A percentile compares a stretch with the other conserved stretches of the same genome.
These are phyloP conservation scores for Conus betulinus DNA, from an alignment of 1,140 invertebrate species.

Conservation along the genomic window DNA sequence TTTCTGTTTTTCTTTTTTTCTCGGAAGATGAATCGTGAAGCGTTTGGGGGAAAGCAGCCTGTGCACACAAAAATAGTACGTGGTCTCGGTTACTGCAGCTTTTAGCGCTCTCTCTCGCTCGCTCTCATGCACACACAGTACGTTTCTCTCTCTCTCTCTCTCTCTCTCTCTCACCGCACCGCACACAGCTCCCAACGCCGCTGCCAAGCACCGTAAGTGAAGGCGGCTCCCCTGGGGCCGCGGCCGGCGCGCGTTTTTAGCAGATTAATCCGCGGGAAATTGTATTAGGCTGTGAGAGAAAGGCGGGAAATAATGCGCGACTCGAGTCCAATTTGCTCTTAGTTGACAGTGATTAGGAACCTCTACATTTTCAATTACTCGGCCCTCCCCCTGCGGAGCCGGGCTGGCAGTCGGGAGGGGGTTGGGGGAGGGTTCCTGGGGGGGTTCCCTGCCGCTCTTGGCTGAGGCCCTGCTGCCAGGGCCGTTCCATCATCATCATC, in stretches of 20 bases:
- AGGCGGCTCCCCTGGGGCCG: not conserved
- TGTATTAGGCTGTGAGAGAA: constrained; percentile 8
- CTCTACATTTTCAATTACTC: constrained; percentile 29
- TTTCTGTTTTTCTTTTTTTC: too few species aligned
- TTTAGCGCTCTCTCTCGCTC: too few species aligned
- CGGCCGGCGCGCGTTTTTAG: constrained; percentile 11
- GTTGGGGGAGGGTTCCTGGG: not conserved
- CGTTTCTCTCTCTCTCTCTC: too few species aligned
- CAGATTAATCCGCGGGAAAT: constrained; percentile 25
- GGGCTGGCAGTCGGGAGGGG: not conserved
- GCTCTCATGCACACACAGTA: too few species aligned
- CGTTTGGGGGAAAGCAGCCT: too few species aligned
- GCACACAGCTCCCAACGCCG: not conserved
- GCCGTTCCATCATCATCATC: not conserved
- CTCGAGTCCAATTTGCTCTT: constrained; percentile 25
- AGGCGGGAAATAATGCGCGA: constrained; percentile 20
- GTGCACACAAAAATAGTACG: too few species aligned
- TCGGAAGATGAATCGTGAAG: too few species aligned
- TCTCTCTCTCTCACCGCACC: too few species aligned
- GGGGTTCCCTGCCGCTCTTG: not conserved
- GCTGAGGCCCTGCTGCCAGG: not conserved
- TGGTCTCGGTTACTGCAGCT: too few species aligned
- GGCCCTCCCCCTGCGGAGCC: not conserved
- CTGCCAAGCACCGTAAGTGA: not conserved
- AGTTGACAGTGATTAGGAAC: constrained; percentile 28